Evolutionary conservation across 2,888 invertebrate species (phyloP).

Genomic region (Spodoptera exigua): DNA sequence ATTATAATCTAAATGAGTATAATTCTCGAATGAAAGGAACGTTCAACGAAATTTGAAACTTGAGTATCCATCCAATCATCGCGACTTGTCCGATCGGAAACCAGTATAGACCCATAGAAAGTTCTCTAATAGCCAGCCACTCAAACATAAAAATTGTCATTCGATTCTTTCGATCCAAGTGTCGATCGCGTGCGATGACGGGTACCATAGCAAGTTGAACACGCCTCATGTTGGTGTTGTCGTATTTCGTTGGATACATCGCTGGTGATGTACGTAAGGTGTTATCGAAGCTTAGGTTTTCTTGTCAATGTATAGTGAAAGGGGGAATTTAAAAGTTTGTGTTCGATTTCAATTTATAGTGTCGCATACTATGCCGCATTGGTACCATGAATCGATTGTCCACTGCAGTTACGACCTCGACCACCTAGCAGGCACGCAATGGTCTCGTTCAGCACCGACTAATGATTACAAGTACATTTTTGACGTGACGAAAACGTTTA

Average conservation of each 20-base stretch:
- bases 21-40: slow-evolving; percentile 17
- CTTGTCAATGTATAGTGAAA: slow-evolving; percentile 63
- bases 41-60: slow-evolving; percentile 57
- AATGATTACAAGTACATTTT: slow-evolving; percentile 71
- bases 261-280: slow-evolving; percentile 31
- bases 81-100: slow-evolving; percentile 61
- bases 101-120: slow-evolving; percentile 67
- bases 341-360: slow-evolving; percentile 77
- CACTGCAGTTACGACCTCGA: slow-evolving; percentile 84
- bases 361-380: slow-evolving; percentile 85
- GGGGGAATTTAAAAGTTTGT: slow-evolving; percentile 63
- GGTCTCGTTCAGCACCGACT: slow-evolving; percentile 74
- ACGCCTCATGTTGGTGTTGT: slow-evolving; percentile 50
- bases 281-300: slow-evolving; percentile 20
- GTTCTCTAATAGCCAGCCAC: slow-evolving; percentile 63
- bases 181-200: slow-evolving; percentile 66
- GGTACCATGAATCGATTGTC: slow-evolving; percentile 86
- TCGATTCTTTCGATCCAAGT: slow-evolving; percentile 68
- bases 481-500: slow-evolving; percentile 56
- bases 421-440: slow-evolving; percentile 84
- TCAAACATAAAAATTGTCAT: slow-evolving; percentile 67
- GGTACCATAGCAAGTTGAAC: slow-evolving; percentile 58
- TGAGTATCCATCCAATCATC: slow-evolving; percentile 42
- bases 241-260: slow-evolving; percentile 58
- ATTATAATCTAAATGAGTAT: slow-evolving; percentile 27